These are phyloP conservation scores for Tautogolabrus adspersus DNA, from an alignment of 2,113 vertebrate genomes.

Conservation along the genomic window DNA sequence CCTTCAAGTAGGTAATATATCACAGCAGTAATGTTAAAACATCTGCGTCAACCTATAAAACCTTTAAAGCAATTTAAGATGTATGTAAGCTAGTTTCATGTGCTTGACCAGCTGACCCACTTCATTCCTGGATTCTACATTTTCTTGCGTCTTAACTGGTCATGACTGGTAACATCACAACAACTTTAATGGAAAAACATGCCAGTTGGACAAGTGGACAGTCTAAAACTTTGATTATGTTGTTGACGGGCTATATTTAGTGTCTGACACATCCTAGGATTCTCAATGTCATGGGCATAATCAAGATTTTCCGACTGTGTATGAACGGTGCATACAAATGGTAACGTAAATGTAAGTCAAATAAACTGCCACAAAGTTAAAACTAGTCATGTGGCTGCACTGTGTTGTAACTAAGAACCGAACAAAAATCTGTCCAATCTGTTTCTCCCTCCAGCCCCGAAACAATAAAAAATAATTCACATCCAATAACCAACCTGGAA, in stretches of 20 bases:
- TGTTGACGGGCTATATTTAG: no score
- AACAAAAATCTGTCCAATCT: constrained; percentile 41
- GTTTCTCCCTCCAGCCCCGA: constrained; percentile 73
- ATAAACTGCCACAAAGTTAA: not conserved
- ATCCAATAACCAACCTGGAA: constrained; percentile 80
- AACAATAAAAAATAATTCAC: constrained; percentile 75
- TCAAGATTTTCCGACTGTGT: no score
- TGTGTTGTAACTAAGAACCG: constrained; percentile 42
- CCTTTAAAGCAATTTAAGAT: not conserved
- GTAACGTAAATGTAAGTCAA: no score
- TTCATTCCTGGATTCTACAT: no score
- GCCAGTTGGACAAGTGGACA: no score
- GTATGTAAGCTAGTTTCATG: not conserved
- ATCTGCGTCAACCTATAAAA: not conserved
- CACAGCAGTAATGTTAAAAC: not conserved
- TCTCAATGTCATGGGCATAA: no score
- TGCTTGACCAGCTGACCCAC: not conserved
- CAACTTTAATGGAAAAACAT: no score
- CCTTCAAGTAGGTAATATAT: not conserved
- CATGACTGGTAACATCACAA: no score
- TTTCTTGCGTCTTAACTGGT: no score
- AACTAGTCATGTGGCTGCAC: constrained; percentile 35
- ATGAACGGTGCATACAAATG: no score
- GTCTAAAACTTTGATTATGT: no score
- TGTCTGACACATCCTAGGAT: no score